Conservation (phyloP, 1,140 invertebrate species). For the Tribolium castaneum region DNA sequence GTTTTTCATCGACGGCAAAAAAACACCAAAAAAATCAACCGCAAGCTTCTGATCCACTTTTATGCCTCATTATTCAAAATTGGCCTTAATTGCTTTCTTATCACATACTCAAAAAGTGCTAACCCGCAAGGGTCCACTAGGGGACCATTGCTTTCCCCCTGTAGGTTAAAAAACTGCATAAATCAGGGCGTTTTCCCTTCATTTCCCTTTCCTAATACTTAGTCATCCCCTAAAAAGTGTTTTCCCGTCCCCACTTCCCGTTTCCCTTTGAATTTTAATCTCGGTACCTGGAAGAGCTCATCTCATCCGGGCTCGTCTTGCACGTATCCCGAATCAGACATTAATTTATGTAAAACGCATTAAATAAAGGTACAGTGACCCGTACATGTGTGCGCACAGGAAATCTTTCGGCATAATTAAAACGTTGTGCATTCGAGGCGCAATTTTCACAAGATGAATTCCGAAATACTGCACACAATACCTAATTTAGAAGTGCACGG, state of each 20-base stretch:
- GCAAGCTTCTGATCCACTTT: no score
- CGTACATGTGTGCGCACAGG: background rate
- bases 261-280: slow-evolving; percentile 1
- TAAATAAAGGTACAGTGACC: slow-evolving; percentile 5
- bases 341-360: slow-evolving; percentile 7
- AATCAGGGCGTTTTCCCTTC: background rate
- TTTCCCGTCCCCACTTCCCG: background rate
- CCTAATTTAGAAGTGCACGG: slow-evolving; percentile 40
- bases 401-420: slow-evolving; percentile 33
- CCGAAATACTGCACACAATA: slow-evolving; percentile 38
- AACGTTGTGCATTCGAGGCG: slow-evolving; percentile 8
- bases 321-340: background rate
- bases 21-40: no score
- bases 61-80: no score
- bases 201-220: background rate
- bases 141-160: background rate
- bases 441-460: slow-evolving; percentile 27
- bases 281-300: background rate
- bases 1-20: no score
- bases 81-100: no score
- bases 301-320: background rate
- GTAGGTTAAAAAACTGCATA: background rate
- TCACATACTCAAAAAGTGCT: no score
- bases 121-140: background rate
- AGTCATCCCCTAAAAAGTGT: background rate